These are phyloP conservation scores for Cotesia vestalis DNA, from an alignment of 1,140 invertebrate species.

Conservation along the genomic window DNA sequence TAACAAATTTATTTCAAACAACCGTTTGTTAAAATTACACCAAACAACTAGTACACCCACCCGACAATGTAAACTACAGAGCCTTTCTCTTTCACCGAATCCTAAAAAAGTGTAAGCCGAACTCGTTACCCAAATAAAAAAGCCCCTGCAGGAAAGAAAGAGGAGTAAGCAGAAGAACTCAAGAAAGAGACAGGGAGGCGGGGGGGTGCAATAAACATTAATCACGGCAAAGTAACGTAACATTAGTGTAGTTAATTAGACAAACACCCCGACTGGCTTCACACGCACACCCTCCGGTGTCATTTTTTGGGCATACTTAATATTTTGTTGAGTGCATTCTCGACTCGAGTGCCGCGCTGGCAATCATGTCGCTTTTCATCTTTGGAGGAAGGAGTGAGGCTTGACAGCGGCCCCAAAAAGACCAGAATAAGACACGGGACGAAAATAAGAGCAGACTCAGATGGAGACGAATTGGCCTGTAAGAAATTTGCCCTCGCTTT, in stretches of 20 bases:
- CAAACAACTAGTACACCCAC: too few species aligned
- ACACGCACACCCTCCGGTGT: not conserved
- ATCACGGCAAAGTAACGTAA: constrained; percentile 38
- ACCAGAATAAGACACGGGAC: not conserved
- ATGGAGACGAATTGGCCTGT: not conserved
- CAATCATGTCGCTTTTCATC: constrained; percentile 40
- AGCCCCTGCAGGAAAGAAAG: too few species aligned
- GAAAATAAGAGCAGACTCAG: constrained; percentile 4
- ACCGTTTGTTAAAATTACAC: too few species aligned
- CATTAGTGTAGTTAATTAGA: constrained; percentile 42
- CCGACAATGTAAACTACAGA: too few species aligned
- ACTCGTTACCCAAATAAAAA: too few species aligned
- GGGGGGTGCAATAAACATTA: constrained; percentile 32
- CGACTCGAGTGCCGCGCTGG: constrained; percentile 1
- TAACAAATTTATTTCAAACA: too few species aligned
- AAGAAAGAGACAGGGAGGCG: not conserved
- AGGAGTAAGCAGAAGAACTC: too few species aligned
- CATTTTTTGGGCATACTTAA: constrained; percentile 28
- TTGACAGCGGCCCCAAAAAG: constrained; percentile 5
- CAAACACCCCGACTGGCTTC: constrained; percentile 31
- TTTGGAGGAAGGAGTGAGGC: too few species aligned
- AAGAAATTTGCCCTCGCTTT: too few species aligned
- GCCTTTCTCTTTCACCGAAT: constrained; percentile 21
- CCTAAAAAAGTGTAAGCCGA: constrained; percentile 14
- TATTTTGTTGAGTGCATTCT: constrained; percentile 20